A percentile compares a stretch with the other conserved stretches of the same genome.
Conservation (phyloP, 1,140 invertebrate genomes). For the Neelides sp. region DNA sequence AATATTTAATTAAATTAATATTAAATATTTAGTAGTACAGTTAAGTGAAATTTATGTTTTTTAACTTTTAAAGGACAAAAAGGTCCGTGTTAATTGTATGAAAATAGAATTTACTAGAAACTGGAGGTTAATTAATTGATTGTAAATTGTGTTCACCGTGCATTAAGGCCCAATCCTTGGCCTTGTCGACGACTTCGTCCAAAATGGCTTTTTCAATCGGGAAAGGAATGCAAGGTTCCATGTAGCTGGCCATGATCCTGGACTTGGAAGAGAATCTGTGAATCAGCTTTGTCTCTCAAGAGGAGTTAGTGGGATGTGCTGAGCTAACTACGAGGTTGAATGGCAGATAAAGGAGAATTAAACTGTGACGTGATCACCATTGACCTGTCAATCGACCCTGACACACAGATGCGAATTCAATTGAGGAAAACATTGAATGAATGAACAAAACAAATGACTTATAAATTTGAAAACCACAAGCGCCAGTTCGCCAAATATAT, state of each 20-base stretch:
- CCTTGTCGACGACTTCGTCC: constrained; percentile 51
- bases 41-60: constrained; percentile 1
- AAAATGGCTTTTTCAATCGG: constrained; percentile 49
- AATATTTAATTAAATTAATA: not conserved
- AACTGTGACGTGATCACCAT: no score
- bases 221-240: constrained; percentile 40
- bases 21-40: not conserved
- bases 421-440: no score
- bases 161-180: constrained; percentile 71
- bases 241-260: not conserved
- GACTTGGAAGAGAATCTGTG: no score
- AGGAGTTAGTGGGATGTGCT: no score
- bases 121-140: constrained; percentile 8
- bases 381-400: no score
- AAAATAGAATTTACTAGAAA: not conserved
- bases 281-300: no score
- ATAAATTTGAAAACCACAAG: no score
- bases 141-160: constrained; percentile 43
- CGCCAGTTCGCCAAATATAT: no score
- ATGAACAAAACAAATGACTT: no score
- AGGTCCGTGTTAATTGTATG: not conserved
- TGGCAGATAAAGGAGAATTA: no score
- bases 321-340: no score
- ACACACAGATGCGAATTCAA: no score
- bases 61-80: not conserved